These are phyloP conservation scores for Malurus melanocephalus DNA, from an alignment of 2,113 vertebrate genomes.

Conservation along the genomic window DNA sequence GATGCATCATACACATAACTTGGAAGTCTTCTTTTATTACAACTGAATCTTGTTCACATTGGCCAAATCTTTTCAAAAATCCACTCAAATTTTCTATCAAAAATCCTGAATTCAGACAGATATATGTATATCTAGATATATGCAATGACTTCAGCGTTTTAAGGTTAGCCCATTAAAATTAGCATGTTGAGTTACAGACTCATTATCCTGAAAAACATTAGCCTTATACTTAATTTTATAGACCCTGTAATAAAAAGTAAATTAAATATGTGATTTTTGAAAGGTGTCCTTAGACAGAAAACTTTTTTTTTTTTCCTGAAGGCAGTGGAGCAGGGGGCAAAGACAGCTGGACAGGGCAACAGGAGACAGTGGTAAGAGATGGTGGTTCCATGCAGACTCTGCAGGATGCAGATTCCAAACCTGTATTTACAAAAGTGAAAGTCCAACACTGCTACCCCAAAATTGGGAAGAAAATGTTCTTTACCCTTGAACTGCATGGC, in stretches of 20 bases:
- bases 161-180: background rate
- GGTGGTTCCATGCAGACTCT: background rate
- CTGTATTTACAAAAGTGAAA: background rate
- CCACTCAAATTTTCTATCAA: background rate
- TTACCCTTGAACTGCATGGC: background rate
- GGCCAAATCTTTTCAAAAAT: background rate
- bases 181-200: background rate
- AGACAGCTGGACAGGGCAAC: background rate
- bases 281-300: background rate
- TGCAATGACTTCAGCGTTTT: background rate
- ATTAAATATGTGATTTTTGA: background rate
- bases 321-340: background rate
- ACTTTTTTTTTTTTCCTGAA: background rate
- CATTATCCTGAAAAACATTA: background rate
- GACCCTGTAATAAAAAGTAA: background rate
- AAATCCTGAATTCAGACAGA: background rate
- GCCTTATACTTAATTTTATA: background rate
- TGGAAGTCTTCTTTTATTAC: background rate
- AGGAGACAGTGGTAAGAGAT: fast-evolving
- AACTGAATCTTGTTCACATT: background rate
- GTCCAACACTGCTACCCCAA: background rate
- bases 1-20: background rate
- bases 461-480: background rate
- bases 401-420: background rate
- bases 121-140: background rate